Conservation (phyloP, 2,113 vertebrate species). For the Pachyramphus minor region DNA sequence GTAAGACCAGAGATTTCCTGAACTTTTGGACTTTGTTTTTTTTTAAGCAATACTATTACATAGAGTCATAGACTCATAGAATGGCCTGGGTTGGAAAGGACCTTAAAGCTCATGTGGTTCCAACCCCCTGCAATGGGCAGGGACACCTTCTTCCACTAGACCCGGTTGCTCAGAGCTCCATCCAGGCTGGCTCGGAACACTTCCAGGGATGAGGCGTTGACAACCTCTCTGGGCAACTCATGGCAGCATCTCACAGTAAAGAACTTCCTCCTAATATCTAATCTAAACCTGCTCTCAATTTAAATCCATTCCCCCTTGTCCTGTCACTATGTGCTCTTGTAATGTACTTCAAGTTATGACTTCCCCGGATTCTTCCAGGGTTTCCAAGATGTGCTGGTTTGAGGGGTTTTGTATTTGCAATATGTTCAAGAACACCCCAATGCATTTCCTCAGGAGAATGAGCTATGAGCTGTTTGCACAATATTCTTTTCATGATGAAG, state of each 20-base stretch:
- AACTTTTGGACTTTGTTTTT: not conserved
- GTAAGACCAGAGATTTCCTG: not conserved
- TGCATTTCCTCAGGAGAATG: not conserved
- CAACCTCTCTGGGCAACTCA: not conserved
- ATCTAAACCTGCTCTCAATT: not conserved
- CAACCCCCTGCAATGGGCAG: not conserved
- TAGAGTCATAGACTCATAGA: not conserved
- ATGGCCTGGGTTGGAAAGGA: not conserved
- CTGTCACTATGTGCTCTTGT: not conserved
- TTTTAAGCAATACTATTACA: not conserved
- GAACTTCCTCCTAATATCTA: not conserved
- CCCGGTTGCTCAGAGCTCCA: not conserved
- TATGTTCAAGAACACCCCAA: not conserved
- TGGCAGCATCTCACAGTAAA: not conserved
- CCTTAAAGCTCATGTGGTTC: not conserved
- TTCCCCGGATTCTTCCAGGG: not conserved
- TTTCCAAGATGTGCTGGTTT: not conserved
- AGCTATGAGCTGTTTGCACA: not conserved
- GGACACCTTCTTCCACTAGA: too few species aligned
- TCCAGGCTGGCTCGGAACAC: not conserved
- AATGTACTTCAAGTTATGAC: not conserved
- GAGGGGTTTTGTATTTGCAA: not conserved
- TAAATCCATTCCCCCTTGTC: fast-evolving
- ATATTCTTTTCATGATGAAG: not conserved
- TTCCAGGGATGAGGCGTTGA: not conserved